Evolutionary conservation across 2,888 invertebrate species (phyloP).

Genomic region (Cephus nigrinus): DNA sequence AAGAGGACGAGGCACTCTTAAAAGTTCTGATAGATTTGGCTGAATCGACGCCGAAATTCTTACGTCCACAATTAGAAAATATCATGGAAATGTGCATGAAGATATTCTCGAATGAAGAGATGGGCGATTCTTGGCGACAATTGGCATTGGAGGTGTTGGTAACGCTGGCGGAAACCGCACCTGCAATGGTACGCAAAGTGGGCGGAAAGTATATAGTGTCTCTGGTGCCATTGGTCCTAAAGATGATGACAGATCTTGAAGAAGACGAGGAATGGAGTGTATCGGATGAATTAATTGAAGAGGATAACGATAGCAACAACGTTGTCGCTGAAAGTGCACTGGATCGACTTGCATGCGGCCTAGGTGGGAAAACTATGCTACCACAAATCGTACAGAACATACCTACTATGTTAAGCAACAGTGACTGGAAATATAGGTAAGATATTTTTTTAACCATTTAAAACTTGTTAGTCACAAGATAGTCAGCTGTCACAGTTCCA

Average conservation of each 20-base stretch:
- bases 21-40: constrained; percentile 95
- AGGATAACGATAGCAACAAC: constrained; percentile 94
- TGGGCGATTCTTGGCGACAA: constrained; percentile 87
- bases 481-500: neutral
- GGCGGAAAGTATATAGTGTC: constrained; percentile 85
- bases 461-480: neutral
- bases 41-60: constrained; percentile 91
- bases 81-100: constrained; percentile 92
- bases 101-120: constrained; percentile 70
- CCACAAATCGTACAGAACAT: constrained; percentile 88
- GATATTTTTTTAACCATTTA: constrained; percentile 1
- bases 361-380: constrained; percentile 93
- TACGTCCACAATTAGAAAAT: constrained; percentile 85
- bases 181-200: constrained; percentile 95
- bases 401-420: constrained; percentile 85
- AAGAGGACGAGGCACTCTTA: constrained; percentile 89
- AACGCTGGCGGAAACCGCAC: constrained; percentile 91
- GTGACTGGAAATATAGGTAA: constrained; percentile 84
- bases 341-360: constrained; percentile 96
- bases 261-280: constrained; percentile 91
- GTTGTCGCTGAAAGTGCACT: constrained; percentile 96
- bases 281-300: constrained; percentile 88
- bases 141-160: constrained; percentile 90
- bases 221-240: constrained; percentile 85
- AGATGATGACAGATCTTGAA: constrained; percentile 95